phyloP scores from a whole-genome alignment of 2,113 vertebrate species.

The Tichodroma muraria region DNA sequence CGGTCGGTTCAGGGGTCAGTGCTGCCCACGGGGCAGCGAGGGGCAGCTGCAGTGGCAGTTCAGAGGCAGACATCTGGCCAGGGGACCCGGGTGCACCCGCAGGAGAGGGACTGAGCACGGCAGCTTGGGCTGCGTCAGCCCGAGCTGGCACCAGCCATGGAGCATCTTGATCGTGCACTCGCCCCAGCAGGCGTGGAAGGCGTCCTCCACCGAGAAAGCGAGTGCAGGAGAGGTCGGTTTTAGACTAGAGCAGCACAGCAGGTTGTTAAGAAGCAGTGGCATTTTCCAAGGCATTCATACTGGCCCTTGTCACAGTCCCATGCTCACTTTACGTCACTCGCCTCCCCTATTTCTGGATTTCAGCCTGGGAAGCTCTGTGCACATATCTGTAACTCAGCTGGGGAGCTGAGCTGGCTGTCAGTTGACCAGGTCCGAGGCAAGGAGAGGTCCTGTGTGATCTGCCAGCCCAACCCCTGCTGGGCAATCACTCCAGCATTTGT shows the following conservation, averaged over 20 bases:
- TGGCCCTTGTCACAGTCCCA: not conserved
- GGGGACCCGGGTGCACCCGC: fast-evolving
- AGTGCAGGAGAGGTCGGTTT: not conserved
- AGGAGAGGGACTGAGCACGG: not conserved
- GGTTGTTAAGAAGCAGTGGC: not conserved
- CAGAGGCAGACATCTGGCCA: no score
- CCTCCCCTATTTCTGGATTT: not conserved
- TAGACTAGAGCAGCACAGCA: not conserved
- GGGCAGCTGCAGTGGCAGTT: not conserved
- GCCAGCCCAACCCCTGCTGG: not conserved
- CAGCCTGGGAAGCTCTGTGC: not conserved
- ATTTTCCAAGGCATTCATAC: not conserved
- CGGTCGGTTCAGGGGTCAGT: fast-evolving
- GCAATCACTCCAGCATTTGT: not conserved
- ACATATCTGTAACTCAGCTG: fast-evolving
- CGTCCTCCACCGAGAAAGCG: fast-evolving
- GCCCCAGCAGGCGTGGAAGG: not conserved
- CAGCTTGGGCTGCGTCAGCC: not conserved
- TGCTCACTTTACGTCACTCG: not conserved
- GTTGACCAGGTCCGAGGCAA: not conserved
- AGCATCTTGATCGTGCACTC: not conserved
- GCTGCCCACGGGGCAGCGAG: fast-evolving
- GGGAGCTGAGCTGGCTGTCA: not conserved
- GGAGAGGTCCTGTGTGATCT: not conserved
- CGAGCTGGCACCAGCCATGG: not conserved